Evolutionary conservation across 2,888 invertebrate species (phyloP).

Genomic region (Pseudococcus jackbeardsleyi): DNA sequence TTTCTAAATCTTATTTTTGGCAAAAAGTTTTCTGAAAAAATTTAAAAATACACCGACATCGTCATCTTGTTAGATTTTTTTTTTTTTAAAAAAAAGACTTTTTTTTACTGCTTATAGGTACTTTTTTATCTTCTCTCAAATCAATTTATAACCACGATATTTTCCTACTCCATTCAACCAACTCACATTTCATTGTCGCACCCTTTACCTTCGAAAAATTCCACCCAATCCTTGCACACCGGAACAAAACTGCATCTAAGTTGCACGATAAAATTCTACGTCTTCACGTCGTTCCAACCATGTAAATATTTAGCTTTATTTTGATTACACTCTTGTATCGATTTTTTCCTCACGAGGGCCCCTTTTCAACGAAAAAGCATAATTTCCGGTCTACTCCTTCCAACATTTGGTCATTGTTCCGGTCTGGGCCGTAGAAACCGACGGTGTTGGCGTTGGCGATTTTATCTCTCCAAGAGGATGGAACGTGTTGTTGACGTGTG

Average conservation of each 20-base stretch:
- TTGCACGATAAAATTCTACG: not conserved
- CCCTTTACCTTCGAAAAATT: no score
- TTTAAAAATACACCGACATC: no score
- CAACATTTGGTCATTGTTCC: slow-evolving; percentile 24
- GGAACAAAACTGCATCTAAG: not conserved
- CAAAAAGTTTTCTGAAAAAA: no score
- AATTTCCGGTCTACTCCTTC: slow-evolving; percentile 27
- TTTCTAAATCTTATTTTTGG: no score
- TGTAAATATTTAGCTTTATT: not conserved
- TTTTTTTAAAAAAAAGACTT: no score
- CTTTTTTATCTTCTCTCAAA: no score
- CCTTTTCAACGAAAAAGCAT: slow-evolving; percentile 27
- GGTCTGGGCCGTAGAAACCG: not conserved
- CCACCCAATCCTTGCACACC: no score
- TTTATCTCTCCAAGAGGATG: not conserved
- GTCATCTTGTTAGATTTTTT: no score
- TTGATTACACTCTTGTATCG: not conserved
- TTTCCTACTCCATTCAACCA: no score
- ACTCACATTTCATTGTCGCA: no score
- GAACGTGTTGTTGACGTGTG: slow-evolving; percentile 13
- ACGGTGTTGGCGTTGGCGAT: not conserved
- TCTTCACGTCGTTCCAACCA: not conserved
- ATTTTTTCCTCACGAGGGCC: not conserved
- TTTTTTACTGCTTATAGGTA: no score
- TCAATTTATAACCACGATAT: no score